Evolutionary conservation across 2,888 invertebrate genomes (phyloP).

Genomic region (Baronia brevicornis): DNA sequence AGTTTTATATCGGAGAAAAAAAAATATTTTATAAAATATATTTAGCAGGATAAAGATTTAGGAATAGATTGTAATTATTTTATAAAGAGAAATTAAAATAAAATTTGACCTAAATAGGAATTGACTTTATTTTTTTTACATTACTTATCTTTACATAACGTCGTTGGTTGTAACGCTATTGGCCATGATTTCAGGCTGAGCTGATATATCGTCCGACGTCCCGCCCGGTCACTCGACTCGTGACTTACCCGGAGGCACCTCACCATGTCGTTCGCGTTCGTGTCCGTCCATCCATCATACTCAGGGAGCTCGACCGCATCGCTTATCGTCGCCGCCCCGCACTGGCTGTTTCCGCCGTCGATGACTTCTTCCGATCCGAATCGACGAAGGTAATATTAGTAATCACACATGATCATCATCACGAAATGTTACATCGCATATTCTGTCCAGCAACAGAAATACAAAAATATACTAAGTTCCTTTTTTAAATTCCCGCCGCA

Average conservation of each 20-base stretch:
- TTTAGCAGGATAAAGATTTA: too few relatives aligned
- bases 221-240: conserved; percentile 75
- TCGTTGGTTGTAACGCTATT: neutral
- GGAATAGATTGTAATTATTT: too few relatives aligned
- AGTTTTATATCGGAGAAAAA: too few relatives aligned
- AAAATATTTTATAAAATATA: too few relatives aligned
- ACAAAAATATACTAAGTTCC: too few relatives aligned
- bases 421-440: too few relatives aligned
- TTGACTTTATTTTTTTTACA: too few relatives aligned
- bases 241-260: conserved; percentile 74
- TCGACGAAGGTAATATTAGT: conserved; percentile 77
- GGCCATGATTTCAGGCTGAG: conserved; percentile 50
- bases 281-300: conserved; percentile 79
- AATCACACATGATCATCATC: conserved; percentile 22
- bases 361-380: conserved; percentile 86
- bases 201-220: conserved; percentile 63
- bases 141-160: too few relatives aligned
- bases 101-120: too few relatives aligned
- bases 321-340: conserved; percentile 78
- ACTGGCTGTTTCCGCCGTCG: conserved; percentile 78
- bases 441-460: too few relatives aligned
- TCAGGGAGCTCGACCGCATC: conserved; percentile 82
- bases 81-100: too few relatives aligned
- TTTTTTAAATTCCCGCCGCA: too few relatives aligned
- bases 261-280: conserved; percentile 74